These are phyloP conservation scores for Euphonia xanthogaster DNA, from an alignment of 2,797 vertebrate genomes.

Conservation along the genomic window DNA sequence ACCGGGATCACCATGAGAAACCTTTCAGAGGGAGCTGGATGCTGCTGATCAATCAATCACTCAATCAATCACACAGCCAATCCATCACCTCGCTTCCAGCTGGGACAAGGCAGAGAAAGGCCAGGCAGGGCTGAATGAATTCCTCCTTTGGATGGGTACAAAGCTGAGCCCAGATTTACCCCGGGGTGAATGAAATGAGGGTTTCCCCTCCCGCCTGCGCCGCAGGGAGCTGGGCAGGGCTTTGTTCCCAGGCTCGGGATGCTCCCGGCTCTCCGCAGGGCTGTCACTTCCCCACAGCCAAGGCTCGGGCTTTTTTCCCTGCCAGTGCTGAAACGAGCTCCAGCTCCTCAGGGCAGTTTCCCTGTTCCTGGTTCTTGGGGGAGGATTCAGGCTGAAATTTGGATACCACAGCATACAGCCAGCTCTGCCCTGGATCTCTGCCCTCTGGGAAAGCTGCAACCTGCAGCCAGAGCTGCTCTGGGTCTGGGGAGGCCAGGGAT, in stretches of 20 bases:
- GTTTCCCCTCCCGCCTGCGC: not conserved
- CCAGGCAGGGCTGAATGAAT: not conserved
- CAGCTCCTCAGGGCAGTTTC: not conserved
- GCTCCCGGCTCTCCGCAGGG: not conserved
- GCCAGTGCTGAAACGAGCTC: not conserved
- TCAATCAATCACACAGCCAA: not conserved
- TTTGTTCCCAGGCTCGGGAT: not conserved
- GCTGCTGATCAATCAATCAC: constrained; percentile 22
- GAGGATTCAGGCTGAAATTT: not conserved
- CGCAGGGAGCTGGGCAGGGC: not conserved
- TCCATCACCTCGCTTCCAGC: constrained; percentile 36
- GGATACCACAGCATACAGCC: not conserved
- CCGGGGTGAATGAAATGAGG: not conserved
- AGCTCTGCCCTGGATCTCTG: not conserved
- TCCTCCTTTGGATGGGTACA: not conserved
- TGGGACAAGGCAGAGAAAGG: constrained; percentile 41
- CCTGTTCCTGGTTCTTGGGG: not conserved
- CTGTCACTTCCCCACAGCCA: not conserved
- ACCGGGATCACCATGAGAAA: not conserved
- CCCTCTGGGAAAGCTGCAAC: not conserved
- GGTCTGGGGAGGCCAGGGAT: not conserved
- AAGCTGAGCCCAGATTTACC: not conserved
- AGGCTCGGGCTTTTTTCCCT: not conserved
- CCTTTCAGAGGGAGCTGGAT: not conserved
- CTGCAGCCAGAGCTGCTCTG: not conserved